Percentiles rank a stretch among this genome's conserved stretches.
Evolutionary conservation across 2,797 vertebrate species (phyloP).

Genomic region (Tauraco hartlaubi): DNA sequence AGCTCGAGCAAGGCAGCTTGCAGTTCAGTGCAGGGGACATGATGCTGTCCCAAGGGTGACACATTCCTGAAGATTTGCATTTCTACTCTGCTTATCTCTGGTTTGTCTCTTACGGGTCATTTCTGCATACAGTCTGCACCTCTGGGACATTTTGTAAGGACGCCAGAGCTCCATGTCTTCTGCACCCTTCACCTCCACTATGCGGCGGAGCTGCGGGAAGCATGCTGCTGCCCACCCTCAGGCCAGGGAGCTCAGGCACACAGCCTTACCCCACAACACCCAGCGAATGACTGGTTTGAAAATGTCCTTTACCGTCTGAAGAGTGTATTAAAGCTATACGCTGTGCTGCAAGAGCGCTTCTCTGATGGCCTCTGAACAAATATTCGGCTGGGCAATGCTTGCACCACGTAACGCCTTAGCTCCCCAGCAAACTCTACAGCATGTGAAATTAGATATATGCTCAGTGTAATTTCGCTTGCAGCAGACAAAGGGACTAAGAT

Average conservation of each 20-base stretch:
- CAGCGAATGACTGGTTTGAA: background rate
- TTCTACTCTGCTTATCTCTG: background rate
- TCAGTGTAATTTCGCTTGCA: background rate
- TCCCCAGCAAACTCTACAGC: background rate
- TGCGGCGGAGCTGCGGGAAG: background rate
- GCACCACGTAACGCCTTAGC: accelerated
- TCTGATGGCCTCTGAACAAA: background rate
- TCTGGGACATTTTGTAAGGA: background rate
- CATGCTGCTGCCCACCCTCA: background rate
- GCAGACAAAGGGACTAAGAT: background rate
- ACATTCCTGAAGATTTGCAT: background rate
- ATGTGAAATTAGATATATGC: background rate
- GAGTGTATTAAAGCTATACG: background rate
- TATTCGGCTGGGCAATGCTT: background rate
- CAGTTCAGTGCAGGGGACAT: background rate
- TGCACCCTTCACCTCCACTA: background rate
- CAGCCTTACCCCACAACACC: background rate
- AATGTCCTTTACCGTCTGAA: background rate
- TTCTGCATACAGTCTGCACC: background rate
- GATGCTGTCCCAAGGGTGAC: background rate
- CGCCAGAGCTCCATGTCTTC: background rate
- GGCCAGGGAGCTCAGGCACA: background rate
- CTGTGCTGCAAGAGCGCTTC: background rate
- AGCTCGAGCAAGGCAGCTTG: background rate
- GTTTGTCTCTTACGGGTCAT: background rate